Percentiles rank a stretch among this genome's conserved stretches.
These are phyloP conservation scores for Callocephalon fimbriatum DNA, from an alignment of 2,113 vertebrate genomes.

Conservation along the genomic window DNA sequence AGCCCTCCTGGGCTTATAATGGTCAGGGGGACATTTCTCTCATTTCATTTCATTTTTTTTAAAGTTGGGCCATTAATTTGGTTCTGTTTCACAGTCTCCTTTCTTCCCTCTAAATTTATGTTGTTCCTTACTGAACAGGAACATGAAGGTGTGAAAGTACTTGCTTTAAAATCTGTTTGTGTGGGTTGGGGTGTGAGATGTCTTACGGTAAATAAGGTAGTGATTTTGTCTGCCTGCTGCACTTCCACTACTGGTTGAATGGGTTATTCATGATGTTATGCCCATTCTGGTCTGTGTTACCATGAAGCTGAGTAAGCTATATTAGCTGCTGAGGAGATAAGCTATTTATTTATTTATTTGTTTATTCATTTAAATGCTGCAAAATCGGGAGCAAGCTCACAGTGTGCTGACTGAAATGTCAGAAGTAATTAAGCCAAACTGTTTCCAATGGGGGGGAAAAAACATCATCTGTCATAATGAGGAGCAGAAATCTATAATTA, in stretches of 20 bases:
- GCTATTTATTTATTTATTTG: constrained; percentile 11
- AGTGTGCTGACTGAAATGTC: constrained; percentile 38
- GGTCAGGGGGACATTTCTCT: constrained; percentile 15
- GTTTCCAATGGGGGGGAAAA: neutral
- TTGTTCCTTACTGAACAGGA: neutral
- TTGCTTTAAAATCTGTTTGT: neutral
- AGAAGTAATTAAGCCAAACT: constrained; percentile 53
- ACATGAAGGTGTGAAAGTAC: neutral
- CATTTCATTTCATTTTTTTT: neutral
- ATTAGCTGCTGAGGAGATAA: neutral
- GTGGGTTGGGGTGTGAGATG: neutral
- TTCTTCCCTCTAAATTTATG: neutral
- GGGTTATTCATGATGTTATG: neutral
- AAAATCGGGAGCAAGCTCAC: constrained; percentile 14
- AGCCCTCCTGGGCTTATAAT: constrained; percentile 16
- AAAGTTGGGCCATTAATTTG: constrained; percentile 25
- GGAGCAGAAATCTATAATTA: constrained; percentile 41
- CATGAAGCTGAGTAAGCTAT: neutral
- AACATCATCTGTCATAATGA: neutral
- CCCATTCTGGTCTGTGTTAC: neutral
- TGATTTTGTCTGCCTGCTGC: neutral
- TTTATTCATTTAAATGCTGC: neutral
- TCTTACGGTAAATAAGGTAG: neutral
- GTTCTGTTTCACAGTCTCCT: neutral
- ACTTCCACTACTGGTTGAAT: neutral